These are phyloP conservation scores for Callimorpha dominula DNA, from an alignment of 2,888 invertebrate species.

Conservation along the genomic window DNA sequence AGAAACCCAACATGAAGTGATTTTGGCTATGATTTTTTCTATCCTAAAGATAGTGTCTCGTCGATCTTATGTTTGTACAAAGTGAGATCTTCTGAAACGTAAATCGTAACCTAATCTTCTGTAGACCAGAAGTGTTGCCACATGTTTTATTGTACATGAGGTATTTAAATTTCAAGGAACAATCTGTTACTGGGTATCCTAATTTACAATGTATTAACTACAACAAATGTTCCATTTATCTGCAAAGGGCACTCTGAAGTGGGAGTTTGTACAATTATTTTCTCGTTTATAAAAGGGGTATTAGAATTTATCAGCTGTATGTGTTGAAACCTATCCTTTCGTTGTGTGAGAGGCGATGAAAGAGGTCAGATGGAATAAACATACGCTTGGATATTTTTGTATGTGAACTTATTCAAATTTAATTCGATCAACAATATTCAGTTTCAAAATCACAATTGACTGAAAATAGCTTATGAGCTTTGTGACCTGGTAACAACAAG, in stretches of 20 bases:
- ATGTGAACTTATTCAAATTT: not conserved
- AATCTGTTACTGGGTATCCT: not conserved
- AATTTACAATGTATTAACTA: not conserved
- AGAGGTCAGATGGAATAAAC: not conserved
- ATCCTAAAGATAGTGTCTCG: too few species aligned
- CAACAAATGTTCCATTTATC: not conserved
- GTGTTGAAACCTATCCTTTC: conserved; percentile 13
- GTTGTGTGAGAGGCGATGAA: conserved; percentile 2
- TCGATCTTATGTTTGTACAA: too few species aligned
- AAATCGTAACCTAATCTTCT: too few species aligned
- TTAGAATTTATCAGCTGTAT: not conserved
- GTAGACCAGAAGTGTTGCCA: too few species aligned
- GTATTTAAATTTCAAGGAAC: too few species aligned
- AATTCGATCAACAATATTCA: not conserved
- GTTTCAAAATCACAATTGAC: not conserved
- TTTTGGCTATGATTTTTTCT: too few species aligned
- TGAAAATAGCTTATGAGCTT: conserved; percentile 3
- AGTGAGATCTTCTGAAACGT: too few species aligned
- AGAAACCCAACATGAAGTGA: too few species aligned
- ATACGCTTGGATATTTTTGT: not conserved
- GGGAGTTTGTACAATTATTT: not conserved
- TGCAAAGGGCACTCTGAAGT: not conserved
- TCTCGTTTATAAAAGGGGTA: not conserved
- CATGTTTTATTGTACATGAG: too few species aligned
- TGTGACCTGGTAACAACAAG: not conserved